Evolutionary conservation across 2,888 invertebrate genomes (phyloP).

Genomic region (Nephrotoma flavescens): DNA sequence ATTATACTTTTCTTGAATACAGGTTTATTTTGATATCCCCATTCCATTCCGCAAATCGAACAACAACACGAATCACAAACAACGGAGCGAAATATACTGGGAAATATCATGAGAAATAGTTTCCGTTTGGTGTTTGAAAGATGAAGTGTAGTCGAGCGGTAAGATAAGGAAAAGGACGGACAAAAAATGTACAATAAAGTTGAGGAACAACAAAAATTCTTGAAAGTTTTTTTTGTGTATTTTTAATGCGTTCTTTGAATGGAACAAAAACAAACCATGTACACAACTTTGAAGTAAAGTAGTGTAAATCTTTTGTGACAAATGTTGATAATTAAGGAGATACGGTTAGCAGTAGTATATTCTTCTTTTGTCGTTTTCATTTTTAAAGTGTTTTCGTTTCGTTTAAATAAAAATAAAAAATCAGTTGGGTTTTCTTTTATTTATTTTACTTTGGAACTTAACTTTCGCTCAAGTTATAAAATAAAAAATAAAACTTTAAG

Average conservation of each 20-base stretch:
- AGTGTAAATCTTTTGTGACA: not conserved
- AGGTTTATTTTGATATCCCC: not conserved
- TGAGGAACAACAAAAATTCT: not conserved
- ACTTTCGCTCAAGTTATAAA: not conserved
- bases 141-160: not conserved
- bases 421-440: not conserved
- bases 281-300: not conserved
- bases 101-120: not conserved
- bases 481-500: not conserved
- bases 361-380: not conserved
- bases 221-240: not conserved
- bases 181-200: not conserved
- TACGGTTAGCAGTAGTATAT: not conserved
- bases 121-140: not conserved
- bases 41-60: not conserved
- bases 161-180: not conserved
- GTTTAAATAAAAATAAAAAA: not conserved
- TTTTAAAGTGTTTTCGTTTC: not conserved
- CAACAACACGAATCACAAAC: not conserved
- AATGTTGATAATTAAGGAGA: not conserved
- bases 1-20: not conserved
- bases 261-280: not conserved
- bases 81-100: not conserved
- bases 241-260: not conserved
- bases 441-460: not conserved